Percentiles rank a stretch among this genome's conserved stretches.
Evolutionary conservation across 2,888 invertebrate genomes (phyloP).

Genomic region (Steinernema carpocapsae): DNA sequence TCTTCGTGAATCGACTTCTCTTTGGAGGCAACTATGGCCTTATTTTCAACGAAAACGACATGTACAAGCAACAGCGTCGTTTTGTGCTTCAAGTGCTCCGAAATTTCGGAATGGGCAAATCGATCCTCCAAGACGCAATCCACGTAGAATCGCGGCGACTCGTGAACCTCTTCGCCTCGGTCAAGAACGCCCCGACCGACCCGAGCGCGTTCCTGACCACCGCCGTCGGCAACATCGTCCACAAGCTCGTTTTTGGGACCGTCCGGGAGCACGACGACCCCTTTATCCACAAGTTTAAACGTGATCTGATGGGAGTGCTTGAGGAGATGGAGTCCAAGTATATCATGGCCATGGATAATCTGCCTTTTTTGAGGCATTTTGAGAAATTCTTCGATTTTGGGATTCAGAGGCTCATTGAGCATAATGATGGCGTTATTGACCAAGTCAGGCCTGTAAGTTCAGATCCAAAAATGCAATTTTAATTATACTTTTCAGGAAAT

Average conservation of each 20-base stretch:
- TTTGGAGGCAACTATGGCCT: neutral
- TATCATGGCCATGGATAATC: neutral
- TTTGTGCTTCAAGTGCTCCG: neutral
- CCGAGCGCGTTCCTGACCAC: conserved; percentile 17
- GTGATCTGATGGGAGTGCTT: too few relatives aligned
- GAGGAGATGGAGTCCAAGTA: too few relatives aligned
- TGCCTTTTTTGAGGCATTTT: neutral
- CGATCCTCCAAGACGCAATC: conserved; percentile 1
- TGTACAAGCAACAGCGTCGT: conserved; percentile 19
- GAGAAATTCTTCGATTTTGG: neutral
- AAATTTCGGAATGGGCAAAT: neutral
- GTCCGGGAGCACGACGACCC: too few relatives aligned
- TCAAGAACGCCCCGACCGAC: neutral
- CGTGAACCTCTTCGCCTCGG: neutral
- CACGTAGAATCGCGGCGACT: neutral
- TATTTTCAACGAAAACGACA: conserved; percentile 11
- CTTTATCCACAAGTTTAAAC: too few relatives aligned
- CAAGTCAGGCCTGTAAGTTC: neutral
- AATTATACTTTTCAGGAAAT: too few relatives aligned
- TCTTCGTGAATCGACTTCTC: neutral
- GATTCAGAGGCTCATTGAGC: neutral
- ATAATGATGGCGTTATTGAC: neutral
- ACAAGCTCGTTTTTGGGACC: conserved; percentile 20
- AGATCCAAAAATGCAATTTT: too few relatives aligned
- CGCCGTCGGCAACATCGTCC: conserved; percentile 20